These are phyloP conservation scores for Lycia hirtaria DNA, from an alignment of 2,888 invertebrate genomes.

Conservation along the genomic window DNA sequence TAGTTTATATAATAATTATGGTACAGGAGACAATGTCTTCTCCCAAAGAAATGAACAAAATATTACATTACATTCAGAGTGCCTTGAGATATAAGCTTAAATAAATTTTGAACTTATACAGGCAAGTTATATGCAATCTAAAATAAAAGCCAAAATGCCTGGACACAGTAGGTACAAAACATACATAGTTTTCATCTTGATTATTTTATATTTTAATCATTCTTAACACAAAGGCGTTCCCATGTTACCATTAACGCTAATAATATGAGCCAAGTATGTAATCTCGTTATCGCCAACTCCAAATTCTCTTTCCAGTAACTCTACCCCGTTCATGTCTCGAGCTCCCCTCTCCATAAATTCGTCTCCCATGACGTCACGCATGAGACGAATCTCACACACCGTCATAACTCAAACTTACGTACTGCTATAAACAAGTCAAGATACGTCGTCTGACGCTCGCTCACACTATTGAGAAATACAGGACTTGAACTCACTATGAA, in stretches of 20 bases:
- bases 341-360: slow-evolving; percentile 60
- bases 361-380: slow-evolving; percentile 56
- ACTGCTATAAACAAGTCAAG: slow-evolving; percentile 65
- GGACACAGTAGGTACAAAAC: too few species aligned
- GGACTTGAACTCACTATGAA: background rate
- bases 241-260: slow-evolving; percentile 8
- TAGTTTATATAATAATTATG: too few species aligned
- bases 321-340: slow-evolving; percentile 18
- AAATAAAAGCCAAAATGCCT: too few species aligned
- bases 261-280: background rate
- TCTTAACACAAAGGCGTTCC: background rate
- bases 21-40: too few species aligned
- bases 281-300: slow-evolving; percentile 36
- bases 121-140: too few species aligned
- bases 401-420: slow-evolving; percentile 68
- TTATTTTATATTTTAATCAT: background rate
- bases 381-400: slow-evolving; percentile 52
- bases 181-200: too few species aligned
- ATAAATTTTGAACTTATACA: too few species aligned
- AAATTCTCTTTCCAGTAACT: slow-evolving; percentile 37
- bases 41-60: too few species aligned
- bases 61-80: too few species aligned
- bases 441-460: slow-evolving; percentile 45
- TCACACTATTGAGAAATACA: slow-evolving; percentile 4
- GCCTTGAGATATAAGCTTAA: too few species aligned